phyloP scores from a whole-genome alignment of 2,888 invertebrate genomes.

The Brachylomia viminalis region DNA sequence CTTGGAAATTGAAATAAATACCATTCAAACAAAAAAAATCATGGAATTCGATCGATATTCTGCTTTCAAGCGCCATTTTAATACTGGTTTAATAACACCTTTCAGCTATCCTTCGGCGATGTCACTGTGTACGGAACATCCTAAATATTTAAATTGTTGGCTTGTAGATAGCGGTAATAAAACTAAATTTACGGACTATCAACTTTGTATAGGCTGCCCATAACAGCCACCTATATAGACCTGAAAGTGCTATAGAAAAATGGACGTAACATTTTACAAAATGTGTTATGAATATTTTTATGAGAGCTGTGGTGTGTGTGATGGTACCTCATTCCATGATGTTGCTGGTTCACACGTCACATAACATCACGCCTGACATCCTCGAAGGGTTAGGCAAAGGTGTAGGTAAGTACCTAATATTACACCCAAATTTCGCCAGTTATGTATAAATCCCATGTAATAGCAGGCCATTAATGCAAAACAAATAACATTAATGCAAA shows the following conservation, averaged over 20 bases:
- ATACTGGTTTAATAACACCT: not conserved
- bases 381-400: too few relatives aligned
- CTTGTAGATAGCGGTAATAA: constrained; percentile 47
- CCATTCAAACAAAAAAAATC: too few relatives aligned
- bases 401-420: too few relatives aligned
- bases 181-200: constrained; percentile 52
- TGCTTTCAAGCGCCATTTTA: not conserved
- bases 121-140: constrained; percentile 10
- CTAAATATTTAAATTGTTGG: constrained; percentile 36
- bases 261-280: constrained; percentile 19
- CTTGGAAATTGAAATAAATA: too few relatives aligned
- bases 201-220: constrained; percentile 26
- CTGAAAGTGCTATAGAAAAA: constrained; percentile 21
- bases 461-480: too few relatives aligned
- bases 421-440: too few relatives aligned
- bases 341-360: not conserved
- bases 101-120: not conserved
- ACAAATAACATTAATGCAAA: too few relatives aligned
- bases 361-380: too few relatives aligned
- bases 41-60: not conserved
- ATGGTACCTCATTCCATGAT: constrained; percentile 3
- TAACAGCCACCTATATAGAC: constrained; percentile 21
- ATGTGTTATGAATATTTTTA: constrained; percentile 13
- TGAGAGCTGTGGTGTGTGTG: not conserved
- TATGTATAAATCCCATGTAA: too few relatives aligned